phyloP scores from a whole-genome alignment of 2,797 vertebrate genomes.

The Craterocephalus amniculus region DNA sequence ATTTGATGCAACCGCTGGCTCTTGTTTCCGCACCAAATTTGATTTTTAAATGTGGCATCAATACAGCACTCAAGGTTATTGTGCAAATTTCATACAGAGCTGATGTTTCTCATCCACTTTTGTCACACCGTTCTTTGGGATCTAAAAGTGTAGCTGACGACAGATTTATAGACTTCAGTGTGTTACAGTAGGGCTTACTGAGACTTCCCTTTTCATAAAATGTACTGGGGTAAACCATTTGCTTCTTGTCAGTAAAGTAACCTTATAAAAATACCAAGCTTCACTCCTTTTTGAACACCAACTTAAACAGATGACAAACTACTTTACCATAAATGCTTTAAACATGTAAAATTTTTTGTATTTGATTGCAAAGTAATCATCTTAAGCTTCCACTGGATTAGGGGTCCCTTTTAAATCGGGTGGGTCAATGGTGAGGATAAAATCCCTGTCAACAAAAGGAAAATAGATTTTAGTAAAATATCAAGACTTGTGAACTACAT shows the following conservation, averaged over 20 bases:
- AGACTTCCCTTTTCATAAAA: constrained; percentile 18
- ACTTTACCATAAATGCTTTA: constrained; percentile 20
- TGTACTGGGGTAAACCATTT: neutral
- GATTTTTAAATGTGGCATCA: constrained; percentile 38
- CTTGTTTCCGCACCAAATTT: constrained; percentile 37
- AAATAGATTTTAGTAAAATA: constrained; percentile 1
- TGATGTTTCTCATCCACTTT: neutral
- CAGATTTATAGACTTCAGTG: constrained; percentile 1
- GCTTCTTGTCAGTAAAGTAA: constrained; percentile 14
- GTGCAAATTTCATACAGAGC: constrained; percentile 52
- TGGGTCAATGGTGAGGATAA: constrained; percentile 61
- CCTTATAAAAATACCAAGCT: constrained; percentile 18
- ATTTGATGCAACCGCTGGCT: constrained; percentile 22
- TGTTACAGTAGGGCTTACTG: constrained; percentile 10
- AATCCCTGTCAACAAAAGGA: constrained; percentile 56
- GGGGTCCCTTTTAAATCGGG: constrained; percentile 29
- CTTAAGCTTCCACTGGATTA: constrained; percentile 27
- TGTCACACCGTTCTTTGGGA: constrained; percentile 3
- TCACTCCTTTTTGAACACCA: constrained; percentile 7
- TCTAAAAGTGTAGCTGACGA: neutral
- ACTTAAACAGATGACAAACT: constrained; percentile 10
- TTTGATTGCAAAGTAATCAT: constrained; percentile 42
- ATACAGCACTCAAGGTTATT: constrained; percentile 52
- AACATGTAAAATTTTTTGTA: constrained; percentile 44
- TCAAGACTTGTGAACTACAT: neutral